These are phyloP conservation scores for Malurus elegans DNA, from an alignment of 2,113 vertebrate species.

Conservation along the genomic window DNA sequence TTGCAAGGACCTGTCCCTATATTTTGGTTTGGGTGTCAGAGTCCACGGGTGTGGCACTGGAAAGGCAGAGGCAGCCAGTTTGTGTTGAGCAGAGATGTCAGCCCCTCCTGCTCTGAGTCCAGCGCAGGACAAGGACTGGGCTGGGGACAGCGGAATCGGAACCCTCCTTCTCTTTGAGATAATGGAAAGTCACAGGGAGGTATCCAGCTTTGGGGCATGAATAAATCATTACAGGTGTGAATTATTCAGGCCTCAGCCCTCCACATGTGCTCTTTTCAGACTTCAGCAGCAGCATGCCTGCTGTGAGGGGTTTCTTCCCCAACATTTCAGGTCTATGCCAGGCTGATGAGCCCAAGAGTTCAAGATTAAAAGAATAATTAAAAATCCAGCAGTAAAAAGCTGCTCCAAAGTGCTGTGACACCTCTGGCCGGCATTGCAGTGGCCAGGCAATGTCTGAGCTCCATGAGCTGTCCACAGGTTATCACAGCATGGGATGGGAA, in stretches of 20 bases:
- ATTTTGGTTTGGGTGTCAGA: neutral
- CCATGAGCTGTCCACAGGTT: neutral
- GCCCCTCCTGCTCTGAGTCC: neutral
- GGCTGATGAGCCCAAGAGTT: neutral
- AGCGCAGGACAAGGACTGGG: neutral
- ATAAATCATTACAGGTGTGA: conserved; percentile 63
- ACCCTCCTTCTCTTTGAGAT: neutral
- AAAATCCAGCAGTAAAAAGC: neutral
- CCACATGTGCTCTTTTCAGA: neutral
- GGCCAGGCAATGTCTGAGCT: neutral
- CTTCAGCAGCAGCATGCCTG: neutral
- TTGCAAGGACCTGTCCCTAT: neutral
- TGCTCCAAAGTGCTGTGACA: neutral
- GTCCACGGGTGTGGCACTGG: neutral
- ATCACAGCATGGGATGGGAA: neutral
- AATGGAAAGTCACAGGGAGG: conserved; percentile 59
- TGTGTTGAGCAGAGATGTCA: neutral
- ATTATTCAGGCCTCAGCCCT: conserved; percentile 62
- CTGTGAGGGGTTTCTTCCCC: neutral
- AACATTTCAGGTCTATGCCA: neutral
- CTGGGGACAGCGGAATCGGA: neutral
- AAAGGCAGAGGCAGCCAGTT: neutral
- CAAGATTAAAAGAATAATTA: neutral
- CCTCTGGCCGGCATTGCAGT: neutral
- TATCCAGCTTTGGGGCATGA: conserved; percentile 45